A percentile compares a stretch with the other conserved stretches of the same genome.
Evolutionary conservation across 2,888 invertebrate species (phyloP).

Genomic region (Agrotis clavis): DNA sequence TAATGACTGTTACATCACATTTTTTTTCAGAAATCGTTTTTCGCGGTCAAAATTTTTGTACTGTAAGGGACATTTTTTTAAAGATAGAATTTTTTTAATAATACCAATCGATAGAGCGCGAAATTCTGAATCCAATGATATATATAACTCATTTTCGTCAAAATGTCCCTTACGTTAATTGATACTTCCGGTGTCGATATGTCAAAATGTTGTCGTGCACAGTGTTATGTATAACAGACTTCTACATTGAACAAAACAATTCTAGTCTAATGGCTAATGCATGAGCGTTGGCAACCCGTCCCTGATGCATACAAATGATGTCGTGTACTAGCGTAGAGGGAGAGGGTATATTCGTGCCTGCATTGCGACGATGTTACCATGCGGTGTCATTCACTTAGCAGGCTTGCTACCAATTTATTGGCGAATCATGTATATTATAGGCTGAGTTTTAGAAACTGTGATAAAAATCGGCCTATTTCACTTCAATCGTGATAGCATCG

Average conservation of each 20-base stretch:
- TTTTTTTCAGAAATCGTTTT: too few species aligned
- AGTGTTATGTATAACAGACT: not conserved
- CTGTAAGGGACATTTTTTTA: too few species aligned
- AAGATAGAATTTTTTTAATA: too few species aligned
- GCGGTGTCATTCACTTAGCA: not conserved
- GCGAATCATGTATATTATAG: slow-evolving; percentile 72
- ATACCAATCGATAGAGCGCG: too few species aligned
- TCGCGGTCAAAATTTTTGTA: too few species aligned
- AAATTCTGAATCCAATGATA: too few species aligned
- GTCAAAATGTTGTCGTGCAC: too few species aligned
- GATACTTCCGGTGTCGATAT: too few species aligned
- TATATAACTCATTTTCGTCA: too few species aligned
- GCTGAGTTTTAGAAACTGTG: slow-evolving; percentile 72
- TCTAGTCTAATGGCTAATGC: not conserved
- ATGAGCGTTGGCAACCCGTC: not conserved
- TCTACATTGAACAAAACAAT: not conserved
- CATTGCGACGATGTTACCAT: slow-evolving; percentile 20
- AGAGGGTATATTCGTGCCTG: slow-evolving; percentile 8
- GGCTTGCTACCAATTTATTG: slow-evolving; percentile 30
- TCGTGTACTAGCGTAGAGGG: not conserved
- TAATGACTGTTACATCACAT: too few species aligned
- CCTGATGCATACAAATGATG: slow-evolving; percentile 22
- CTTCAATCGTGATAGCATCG: slow-evolving; percentile 79
- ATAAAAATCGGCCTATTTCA: slow-evolving; percentile 77
- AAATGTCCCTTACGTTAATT: too few species aligned